Base-by-base conservation (phyloP, 2,888 invertebrate species). In the Choristoneura rosaceana region DNA sequence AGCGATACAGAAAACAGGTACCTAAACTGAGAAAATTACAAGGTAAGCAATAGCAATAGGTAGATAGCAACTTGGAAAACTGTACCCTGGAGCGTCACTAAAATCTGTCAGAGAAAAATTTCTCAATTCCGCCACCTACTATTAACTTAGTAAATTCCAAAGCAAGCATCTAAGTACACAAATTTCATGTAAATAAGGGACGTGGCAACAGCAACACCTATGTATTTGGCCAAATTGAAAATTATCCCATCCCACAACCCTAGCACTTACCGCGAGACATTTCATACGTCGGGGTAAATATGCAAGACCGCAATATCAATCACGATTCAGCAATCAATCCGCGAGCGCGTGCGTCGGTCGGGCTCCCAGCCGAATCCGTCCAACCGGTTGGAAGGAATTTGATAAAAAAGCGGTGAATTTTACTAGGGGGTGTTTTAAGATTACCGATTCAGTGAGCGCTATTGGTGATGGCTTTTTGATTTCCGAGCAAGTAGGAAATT, bases 381-480 rank as follows among this genome's bases (percentile, higher is more conserved):
- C 79, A 83, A 79, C 82, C 81, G 81, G 74, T 77, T 77, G 84
- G 82, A 84, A 84, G 80, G 76, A 81, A 74, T 81, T 79, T 80
- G 76, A 79, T 81, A 79, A 82, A 82, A 78, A 79, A 77, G 15
- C 74, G 79, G 76, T 76, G 74, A 78, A 78, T 81, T 83, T 83
- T 79, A 78, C 78, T 80, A 78, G 75, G 58, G 70, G 68, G 38
- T 65, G 47, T 73, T 70, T 68, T 69, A 59, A 68, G 64, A 73
- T 73, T 71, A 58, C 71, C 62, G 71, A 67, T 67, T 71, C 71
- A 71, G 62, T 63, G 71, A 68, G 58, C 63, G 71, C 62, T 55
- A 71, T 71, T 71, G 71, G 71, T 63, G 71, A 63, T 70, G 70
- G 69, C 55, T 65, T 65, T 62, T 55, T 58, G 58, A 71, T 68